Base-by-base conservation (phyloP, 2,888 invertebrate genomes). In the Hydropsyche betteni region DNA sequence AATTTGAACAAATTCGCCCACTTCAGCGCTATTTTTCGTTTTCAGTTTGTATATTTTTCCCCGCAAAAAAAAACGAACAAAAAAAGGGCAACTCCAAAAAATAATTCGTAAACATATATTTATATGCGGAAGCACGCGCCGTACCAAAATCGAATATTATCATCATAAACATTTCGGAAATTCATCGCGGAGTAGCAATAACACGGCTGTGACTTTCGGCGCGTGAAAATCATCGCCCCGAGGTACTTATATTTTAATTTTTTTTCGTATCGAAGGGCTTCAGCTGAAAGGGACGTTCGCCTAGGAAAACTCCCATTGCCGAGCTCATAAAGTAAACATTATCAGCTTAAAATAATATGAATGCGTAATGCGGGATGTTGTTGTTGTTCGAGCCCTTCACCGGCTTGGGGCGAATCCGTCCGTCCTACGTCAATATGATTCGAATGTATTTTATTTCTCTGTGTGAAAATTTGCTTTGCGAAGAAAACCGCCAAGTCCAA, bases 321-420 rank as follows among this genome's bases (percentile, higher is more conserved):
- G 69, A 12, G 53, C 53, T 71, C 12, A 55, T 51, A 69, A 70
- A 75, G 61, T 70, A 75, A 75, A 75, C 64, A 70, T 75, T 75
- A 75, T 75, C 61, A 51, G 70, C 58, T 69, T 75, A 70, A 75
- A 70, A 75, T 70, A 70, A 70, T 75, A 75, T 75, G 69, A 75
- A 75, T 70, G 58, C 7, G 52, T 75, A 75, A 75, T 75, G 75
- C 50, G 61, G 36, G 44, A 14, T 52, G 33, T 68, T 75, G 69
- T 75, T 75, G 44, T 75, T 75, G 58, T 70, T 70, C 38, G 69
- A 75, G 69, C 75, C 75, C 70, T 70, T 75, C 70, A 50, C 36
- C 58, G 61, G 33, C 72, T 33, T 4, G 44, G 44, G 44, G 44
- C 44, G 44, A 44, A 44, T 44, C 44, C 10, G 44, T 6, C 4